These are phyloP conservation scores for Clamator glandarius DNA, from an alignment of 2,797 vertebrate genomes.

Conservation along the genomic window DNA sequence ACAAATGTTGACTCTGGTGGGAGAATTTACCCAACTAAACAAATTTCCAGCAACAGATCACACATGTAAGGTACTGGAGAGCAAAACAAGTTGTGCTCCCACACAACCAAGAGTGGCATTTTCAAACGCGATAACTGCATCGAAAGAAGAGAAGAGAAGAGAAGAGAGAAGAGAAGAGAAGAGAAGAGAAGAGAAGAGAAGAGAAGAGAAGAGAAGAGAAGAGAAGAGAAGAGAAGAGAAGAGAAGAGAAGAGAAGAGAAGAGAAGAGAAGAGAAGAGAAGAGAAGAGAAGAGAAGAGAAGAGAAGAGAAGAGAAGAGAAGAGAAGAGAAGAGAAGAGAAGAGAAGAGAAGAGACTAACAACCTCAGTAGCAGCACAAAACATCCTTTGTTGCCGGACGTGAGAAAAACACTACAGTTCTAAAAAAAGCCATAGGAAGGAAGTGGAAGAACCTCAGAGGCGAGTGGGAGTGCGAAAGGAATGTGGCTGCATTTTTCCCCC, in stretches of 20 bases:
- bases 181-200: not conserved
- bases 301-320: not conserved
- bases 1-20: not conserved
- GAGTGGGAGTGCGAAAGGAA: slow-evolving; percentile 93
- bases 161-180: not conserved
- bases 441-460: slow-evolving; percentile 88
- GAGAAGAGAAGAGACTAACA: slow-evolving; percentile 52
- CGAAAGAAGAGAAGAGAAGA: no score
- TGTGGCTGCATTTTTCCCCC: slow-evolving; percentile 79
- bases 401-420: slow-evolving; percentile 95
- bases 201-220: not conserved
- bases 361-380: slow-evolving; percentile 87
- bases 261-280: not conserved
- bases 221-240: not conserved
- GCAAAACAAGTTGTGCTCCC: slow-evolving; percentile 25
- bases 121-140: slow-evolving; percentile 49
- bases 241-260: not conserved
- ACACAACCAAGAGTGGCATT: slow-evolving; percentile 58
- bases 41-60: not conserved
- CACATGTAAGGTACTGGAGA: not conserved
- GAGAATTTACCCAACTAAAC: not conserved
- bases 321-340: not conserved
- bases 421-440: slow-evolving; percentile 99
- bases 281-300: not conserved
- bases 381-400: slow-evolving; percentile 96